Conservation (phyloP, 1,140 invertebrate genomes). For the Orchesella cincta region DNA sequence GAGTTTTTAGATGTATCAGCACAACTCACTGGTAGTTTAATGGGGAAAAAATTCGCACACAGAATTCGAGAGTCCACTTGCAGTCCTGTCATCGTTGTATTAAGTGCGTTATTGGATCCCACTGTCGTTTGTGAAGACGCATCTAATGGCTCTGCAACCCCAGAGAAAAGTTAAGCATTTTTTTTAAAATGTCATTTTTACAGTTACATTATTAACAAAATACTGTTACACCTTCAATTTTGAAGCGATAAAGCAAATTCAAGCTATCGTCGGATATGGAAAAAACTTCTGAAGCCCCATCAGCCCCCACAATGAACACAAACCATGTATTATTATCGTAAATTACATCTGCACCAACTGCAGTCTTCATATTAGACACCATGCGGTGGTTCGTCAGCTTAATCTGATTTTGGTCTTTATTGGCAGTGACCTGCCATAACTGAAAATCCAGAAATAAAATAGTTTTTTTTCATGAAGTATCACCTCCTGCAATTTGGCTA, state of each 20-base stretch:
- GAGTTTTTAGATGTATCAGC: no score
- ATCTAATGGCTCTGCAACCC: no score
- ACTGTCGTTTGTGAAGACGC: neutral
- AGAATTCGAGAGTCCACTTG: neutral
- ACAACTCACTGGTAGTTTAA: neutral
- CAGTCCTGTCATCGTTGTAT: neutral
- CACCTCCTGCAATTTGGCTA: no score
- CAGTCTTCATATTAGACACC: conserved; percentile 28
- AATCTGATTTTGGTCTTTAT: conserved; percentile 17
- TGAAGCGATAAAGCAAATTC: conserved; percentile 37
- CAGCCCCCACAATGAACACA: conserved; percentile 17
- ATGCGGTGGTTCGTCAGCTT: conserved; percentile 37
- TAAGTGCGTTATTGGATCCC: no score
- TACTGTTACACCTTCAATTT: conserved; percentile 34
- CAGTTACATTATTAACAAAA: neutral
- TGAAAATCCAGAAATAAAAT: neutral
- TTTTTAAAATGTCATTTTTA: no score
- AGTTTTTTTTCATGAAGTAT: no score
- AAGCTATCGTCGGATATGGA: conserved; percentile 5
- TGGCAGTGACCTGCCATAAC: conserved; percentile 35
- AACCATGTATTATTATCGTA: conserved; percentile 8
- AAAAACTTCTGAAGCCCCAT: conserved; percentile 37
- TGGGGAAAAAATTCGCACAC: neutral
- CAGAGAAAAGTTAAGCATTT: no score
- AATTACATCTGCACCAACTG: conserved; percentile 34